These are phyloP conservation scores for Coregonus clupeaformis DNA, from an alignment of 2,113 vertebrate species.

Conservation along the genomic window DNA sequence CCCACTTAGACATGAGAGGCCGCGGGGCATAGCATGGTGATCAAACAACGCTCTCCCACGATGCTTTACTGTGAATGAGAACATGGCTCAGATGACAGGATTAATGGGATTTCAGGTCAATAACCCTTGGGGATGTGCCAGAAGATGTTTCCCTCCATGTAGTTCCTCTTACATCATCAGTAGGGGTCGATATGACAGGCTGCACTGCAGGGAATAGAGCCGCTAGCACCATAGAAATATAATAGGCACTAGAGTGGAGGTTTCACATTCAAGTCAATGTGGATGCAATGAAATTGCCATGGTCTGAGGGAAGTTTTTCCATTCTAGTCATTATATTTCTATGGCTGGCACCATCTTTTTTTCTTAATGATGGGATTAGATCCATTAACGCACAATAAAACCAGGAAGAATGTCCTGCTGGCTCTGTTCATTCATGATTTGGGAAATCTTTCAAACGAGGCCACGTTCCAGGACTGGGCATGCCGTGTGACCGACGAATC, in stretches of 20 bases:
- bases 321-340: neutral
- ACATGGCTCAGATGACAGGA: neutral
- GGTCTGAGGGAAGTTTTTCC: too few relatives aligned
- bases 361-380: slow-evolving; percentile 31
- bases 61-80: neutral
- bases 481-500: neutral
- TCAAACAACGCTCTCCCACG: neutral
- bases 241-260: too few relatives aligned
- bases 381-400: slow-evolving; percentile 29
- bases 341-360: too few relatives aligned
- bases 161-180: neutral
- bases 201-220: neutral
- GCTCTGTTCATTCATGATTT: slow-evolving; percentile 31
- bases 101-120: too few relatives aligned
- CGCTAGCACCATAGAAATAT: too few relatives aligned
- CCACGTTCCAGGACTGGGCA: slow-evolving; percentile 26
- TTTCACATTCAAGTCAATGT: too few relatives aligned
- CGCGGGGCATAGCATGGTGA: neutral
- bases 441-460: slow-evolving; percentile 28
- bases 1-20: neutral
- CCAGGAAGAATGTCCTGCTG: neutral
- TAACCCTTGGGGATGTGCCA: too few relatives aligned
- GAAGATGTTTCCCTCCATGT: neutral
- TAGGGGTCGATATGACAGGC: neutral
- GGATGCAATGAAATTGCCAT: too few relatives aligned